Base-by-base conservation (phyloP, 2,888 invertebrate genomes). In the Pseudococcus viburni region DNA sequence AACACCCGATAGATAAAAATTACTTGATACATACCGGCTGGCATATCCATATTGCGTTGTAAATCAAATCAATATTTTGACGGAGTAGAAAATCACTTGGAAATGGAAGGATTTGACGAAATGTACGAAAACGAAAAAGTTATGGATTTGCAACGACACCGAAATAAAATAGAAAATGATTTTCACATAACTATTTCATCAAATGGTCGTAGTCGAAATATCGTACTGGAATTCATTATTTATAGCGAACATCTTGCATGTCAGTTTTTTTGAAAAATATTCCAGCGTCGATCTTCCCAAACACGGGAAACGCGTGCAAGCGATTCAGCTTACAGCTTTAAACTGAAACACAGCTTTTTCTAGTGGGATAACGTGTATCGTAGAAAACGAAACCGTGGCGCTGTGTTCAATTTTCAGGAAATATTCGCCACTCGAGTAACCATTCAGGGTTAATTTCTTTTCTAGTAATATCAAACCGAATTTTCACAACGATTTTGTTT, bases 31-130 rank as follows among this genome's bases (percentile, higher is more conserved):
- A 39, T 64, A 85, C 85, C 85, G 85, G 85, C 85, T 85, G 85
- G 85, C 42, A 85, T 42, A 85, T 85, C 85, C 85, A 85, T 85
- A 85, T 64, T 85, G 85, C 85, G 85, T 85, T 85, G 12, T 85
- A 85, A 59, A 85, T 64, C 39, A 64, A 85, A 85, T 85, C 85
- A 59, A 85, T 85, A 85, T 64, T 85, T 85, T 64, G 64, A 85
- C 64, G 39, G 39, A 26, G 59, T 19, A 85, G 59, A 55, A 59
- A 59, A 42, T 55, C 85, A 59, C 55, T 64, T 39, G 0, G 42
- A 46, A 83, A 83, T 46, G 80, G 80, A 46, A 46, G 80, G 46
- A 83, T 83, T 46, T 7, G 4, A 46, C 80, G 19, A 19, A 1
- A 46, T 11, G 11, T 33, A 64, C 39, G 42, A 42, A 7, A 42